These are phyloP conservation scores for Subacronicta megacephala DNA, from an alignment of 2,888 invertebrate species.

Conservation along the genomic window DNA sequence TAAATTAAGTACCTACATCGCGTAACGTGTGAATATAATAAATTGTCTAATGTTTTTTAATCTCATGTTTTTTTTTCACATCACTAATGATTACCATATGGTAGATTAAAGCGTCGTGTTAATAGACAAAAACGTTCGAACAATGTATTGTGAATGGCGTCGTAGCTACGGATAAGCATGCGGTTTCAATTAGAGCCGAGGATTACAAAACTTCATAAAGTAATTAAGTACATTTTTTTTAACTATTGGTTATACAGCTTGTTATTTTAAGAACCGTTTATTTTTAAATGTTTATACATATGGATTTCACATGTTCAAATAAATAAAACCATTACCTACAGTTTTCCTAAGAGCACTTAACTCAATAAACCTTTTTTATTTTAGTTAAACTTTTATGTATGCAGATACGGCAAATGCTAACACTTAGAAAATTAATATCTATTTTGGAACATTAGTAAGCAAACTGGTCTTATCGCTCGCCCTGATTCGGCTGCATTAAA, in stretches of 20 bases:
- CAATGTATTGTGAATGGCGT: conserved; percentile 51
- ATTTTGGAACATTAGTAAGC: conserved; percentile 63
- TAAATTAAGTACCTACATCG: conserved; percentile 26
- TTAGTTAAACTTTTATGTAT: conserved; percentile 17
- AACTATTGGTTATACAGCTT: conserved; percentile 26
- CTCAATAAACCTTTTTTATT: conserved; percentile 12
- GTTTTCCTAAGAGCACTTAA: conserved; percentile 4
- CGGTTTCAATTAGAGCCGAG: conserved; percentile 70
- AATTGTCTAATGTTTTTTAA: conserved; percentile 63
- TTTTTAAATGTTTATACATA: background rate
- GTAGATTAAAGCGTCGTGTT: conserved; percentile 62
- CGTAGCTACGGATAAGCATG: conserved; percentile 61
- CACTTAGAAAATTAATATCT: conserved; percentile 63
- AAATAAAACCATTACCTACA: conserved; percentile 3
- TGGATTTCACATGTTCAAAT: background rate
- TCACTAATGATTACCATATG: conserved; percentile 73
- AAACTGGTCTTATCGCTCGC: conserved; percentile 75
- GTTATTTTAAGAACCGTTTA: conserved; percentile 31
- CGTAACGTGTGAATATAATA: conserved; percentile 55
- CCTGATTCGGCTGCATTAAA: conserved; percentile 82
- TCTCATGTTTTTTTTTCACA: conserved; percentile 65
- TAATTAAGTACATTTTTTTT: conserved; percentile 53
- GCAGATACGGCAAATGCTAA: conserved; percentile 29
- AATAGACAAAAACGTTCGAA: conserved; percentile 68
- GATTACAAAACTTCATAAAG: conserved; percentile 54